phyloP scores from a whole-genome alignment of 1,140 invertebrate genomes.

The Matsumurasca onukii region DNA sequence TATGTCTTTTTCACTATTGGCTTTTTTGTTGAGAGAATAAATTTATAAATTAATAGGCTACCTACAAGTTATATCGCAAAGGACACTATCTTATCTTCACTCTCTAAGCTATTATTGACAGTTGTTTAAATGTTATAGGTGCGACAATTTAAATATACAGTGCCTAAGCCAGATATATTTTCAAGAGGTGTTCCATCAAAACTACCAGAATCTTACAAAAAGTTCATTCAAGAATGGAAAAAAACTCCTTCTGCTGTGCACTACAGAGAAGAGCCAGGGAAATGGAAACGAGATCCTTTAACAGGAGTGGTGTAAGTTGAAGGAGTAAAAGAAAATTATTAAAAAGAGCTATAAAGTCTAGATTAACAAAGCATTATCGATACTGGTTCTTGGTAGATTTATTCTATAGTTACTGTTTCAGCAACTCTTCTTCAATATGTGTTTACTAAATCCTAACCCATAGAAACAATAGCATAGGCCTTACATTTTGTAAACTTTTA shows the following conservation, averaged over 20 bases:
- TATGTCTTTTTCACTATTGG: too few species aligned
- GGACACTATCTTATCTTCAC: too few species aligned
- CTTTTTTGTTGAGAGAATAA: too few species aligned
- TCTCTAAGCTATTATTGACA: too few species aligned
- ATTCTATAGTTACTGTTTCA: not conserved
- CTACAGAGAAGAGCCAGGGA: slow-evolving; percentile 72
- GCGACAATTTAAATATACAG: too few species aligned
- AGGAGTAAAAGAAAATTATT: not conserved
- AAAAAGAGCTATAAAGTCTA: not conserved
- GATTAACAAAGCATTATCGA: not conserved
- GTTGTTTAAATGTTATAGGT: too few species aligned
- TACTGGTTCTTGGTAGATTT: not conserved
- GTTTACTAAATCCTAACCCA: not conserved
- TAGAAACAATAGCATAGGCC: not conserved
- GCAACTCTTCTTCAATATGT: not conserved
- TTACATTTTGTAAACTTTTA: not conserved
- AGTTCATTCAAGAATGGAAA: slow-evolving; percentile 87
- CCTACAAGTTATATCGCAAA: too few species aligned
- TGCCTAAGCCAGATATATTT: slow-evolving; percentile 31
- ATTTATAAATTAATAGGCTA: too few species aligned
- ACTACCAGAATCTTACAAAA: slow-evolving; percentile 83
- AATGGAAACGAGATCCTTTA: slow-evolving; percentile 70
- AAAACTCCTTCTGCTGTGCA: slow-evolving; percentile 73
- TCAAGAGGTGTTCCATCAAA: slow-evolving; percentile 53
- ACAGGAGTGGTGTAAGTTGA: slow-evolving; percentile 65